Percentiles rank a stretch among this genome's conserved stretches.
phyloP scores from a whole-genome alignment of 2,797 vertebrate species.

The Sebastes oblongus region DNA sequence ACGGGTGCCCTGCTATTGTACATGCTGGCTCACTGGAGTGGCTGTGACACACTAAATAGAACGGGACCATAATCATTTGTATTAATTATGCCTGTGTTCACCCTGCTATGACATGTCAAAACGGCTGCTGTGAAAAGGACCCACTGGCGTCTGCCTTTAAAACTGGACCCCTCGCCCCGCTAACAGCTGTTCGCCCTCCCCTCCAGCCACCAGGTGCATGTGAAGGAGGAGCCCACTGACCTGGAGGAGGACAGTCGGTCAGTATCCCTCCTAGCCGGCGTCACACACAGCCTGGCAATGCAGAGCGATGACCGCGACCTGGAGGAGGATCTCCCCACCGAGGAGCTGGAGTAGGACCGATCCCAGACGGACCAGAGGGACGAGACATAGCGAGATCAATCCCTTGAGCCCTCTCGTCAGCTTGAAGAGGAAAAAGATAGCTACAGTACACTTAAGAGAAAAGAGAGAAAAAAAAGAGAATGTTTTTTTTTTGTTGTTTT shows the following conservation, averaged over 20 bases:
- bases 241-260: slow-evolving; percentile 92
- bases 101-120: no score
- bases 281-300: slow-evolving; percentile 90
- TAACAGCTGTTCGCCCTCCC: slow-evolving; percentile 3
- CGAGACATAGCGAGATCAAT: slow-evolving; percentile 52
- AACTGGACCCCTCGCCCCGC: not conserved
- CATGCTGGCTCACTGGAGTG: no score
- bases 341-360: slow-evolving; percentile 85
- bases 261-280: slow-evolving; percentile 85
- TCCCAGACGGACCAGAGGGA: slow-evolving; percentile 44
- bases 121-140: no score
- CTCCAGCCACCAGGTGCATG: slow-evolving; percentile 92
- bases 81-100: no score
- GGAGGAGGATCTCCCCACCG: slow-evolving; percentile 94
- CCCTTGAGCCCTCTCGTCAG: slow-evolving; percentile 50
- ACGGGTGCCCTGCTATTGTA: no score
- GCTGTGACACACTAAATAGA: no score
- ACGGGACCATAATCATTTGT: no score
- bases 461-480: slow-evolving; percentile 69
- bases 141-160: not conserved
- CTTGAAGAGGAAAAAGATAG: slow-evolving; percentile 66
- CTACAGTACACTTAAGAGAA: slow-evolving; percentile 73
- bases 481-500: slow-evolving; percentile 54
- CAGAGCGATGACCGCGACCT: slow-evolving; percentile 92
- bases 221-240: slow-evolving; percentile 97